Percentiles rank a stretch among this genome's conserved stretches.
Evolutionary conservation across 2,888 invertebrate species (phyloP).

Genomic region (Palloptera scutellata): DNA sequence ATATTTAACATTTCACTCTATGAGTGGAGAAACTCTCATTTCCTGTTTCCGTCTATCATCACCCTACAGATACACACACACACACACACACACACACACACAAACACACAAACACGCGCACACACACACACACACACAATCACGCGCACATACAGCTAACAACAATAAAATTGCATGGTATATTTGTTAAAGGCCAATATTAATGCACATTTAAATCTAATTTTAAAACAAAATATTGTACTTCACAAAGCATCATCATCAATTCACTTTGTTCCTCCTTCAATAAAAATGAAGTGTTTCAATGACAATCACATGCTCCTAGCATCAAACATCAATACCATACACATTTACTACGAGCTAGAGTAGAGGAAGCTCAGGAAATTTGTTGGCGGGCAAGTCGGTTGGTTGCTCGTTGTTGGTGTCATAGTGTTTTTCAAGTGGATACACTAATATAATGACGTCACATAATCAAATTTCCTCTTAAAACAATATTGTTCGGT

Average conservation of each 20-base stretch:
- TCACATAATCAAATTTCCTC: slow-evolving; percentile 51
- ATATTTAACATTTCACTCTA: too few species aligned
- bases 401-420: too few species aligned
- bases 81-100: background rate
- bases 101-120: background rate
- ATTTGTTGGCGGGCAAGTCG: too few species aligned
- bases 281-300: slow-evolving; percentile 16
- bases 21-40: too few species aligned
- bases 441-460: slow-evolving; percentile 46
- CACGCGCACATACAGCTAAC: background rate
- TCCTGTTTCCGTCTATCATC: too few species aligned
- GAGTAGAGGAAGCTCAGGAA: too few species aligned
- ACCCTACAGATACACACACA: slow-evolving; percentile 1
- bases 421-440: slow-evolving; percentile 23
- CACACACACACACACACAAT: background rate
- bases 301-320: slow-evolving; percentile 30
- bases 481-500: slow-evolving; percentile 42
- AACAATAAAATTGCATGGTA: background rate
- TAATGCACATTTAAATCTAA: slow-evolving; percentile 32
- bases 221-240: slow-evolving; percentile 33
- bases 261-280: too few species aligned
- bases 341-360: slow-evolving; percentile 5
- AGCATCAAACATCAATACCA: slow-evolving; percentile 34
- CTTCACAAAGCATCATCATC: too few species aligned
- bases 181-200: slow-evolving; percentile 21